Evolutionary conservation across 2,888 invertebrate genomes (phyloP), one percentile per base, ranked within the genome.

Genomic region (Orgyia antiqua): DNA sequence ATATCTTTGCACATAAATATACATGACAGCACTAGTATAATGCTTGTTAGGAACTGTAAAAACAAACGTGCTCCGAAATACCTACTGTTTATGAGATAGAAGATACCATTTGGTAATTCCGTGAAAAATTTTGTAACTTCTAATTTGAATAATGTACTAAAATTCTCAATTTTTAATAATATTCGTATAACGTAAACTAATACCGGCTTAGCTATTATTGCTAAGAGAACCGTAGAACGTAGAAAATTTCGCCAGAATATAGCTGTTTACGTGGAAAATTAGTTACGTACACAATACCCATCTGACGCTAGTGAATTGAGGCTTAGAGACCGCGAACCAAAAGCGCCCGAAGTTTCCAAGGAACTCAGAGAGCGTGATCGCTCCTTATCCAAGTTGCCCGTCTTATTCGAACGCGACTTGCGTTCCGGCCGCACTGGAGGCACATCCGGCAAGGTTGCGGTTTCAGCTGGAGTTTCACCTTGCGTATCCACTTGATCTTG

Each of bases 211-310:
- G 7, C 1, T 15, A 15, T 18, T 18, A 8, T 4, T 18, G 18
- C 4, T 18, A 8, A 18, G 4, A n/a, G n/a, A n/a, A n/a, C n/a
- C n/a, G n/a, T n/a, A n/a, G n/a, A n/a, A n/a, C n/a, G n/a, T n/a
- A n/a, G n/a, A n/a, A n/a, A n/a, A 15, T 15, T 23, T 1, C 8
- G 13, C 17, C 26, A 11, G 11, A 18, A 7, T 11, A 17, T 8
- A 12, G 11, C 10, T 10, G 17, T 24, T 6, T 20, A 13, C 7
- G 13, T 24, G 10, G 23, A 10, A 23, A n/a, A 10, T 10, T 15
- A 9, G 13, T 7, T 50, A 77, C 93, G 89, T 93, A 95, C 95
- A 88, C 90, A 90, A 65, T 95, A 95, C 86, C 94, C 94, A 82
- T 94, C 94, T 38, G 94, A 94, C 55, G 92, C 90, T 41, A 92